Evolutionary conservation across 2,797 vertebrate genomes (phyloP), one percentile per base, ranked within the genome.

Genomic region (Alauda arvensis): DNA sequence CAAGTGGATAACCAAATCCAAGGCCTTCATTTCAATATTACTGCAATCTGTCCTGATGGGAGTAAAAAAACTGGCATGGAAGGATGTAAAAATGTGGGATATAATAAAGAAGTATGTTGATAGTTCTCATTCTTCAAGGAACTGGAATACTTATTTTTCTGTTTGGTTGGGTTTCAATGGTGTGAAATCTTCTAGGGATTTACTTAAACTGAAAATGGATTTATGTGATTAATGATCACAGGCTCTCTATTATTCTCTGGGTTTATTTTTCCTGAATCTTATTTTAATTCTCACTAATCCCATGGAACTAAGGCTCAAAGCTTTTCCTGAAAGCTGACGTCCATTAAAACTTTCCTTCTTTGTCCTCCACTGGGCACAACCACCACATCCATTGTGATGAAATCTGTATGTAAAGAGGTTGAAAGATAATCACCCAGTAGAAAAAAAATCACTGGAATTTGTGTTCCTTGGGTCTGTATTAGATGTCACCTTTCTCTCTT

Each of bases 41-140:
- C 98, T 75, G 98, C 98, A 77, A 84, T 99, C 83, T 99, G 99
- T 96, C 99, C 99, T n/a, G 96, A 98, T 43, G 99, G 98, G 70
- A 97, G 97, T 93, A 96, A 92, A 63, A 96, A 93, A 33, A 92
- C 96, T 69, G 97, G 97, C 90, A 94, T 93, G 88, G 97, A 95
- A 68, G 98, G 98, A 93, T 99, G 99, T 95, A 96, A 96, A 45
- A 98, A 98, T 42, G 98, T 99, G 87, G 97, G 97, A 83, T 98
- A 98, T 66, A 94, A 96, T 95, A 97, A 99, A 77, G 99, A 98
- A 97, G 99, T 99, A 99, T 66, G 97, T 96, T 75, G 55, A 48
- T 86, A 84, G 78, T 94, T 86, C 86, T 90, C 20, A 26, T 92
- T 95, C 56, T 83, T 89, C 89, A 87, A 93, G 82, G 43, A 92